These are phyloP conservation scores for Crepidodera aurea DNA, from an alignment of 2,888 invertebrate genomes.

Conservation along the genomic window DNA sequence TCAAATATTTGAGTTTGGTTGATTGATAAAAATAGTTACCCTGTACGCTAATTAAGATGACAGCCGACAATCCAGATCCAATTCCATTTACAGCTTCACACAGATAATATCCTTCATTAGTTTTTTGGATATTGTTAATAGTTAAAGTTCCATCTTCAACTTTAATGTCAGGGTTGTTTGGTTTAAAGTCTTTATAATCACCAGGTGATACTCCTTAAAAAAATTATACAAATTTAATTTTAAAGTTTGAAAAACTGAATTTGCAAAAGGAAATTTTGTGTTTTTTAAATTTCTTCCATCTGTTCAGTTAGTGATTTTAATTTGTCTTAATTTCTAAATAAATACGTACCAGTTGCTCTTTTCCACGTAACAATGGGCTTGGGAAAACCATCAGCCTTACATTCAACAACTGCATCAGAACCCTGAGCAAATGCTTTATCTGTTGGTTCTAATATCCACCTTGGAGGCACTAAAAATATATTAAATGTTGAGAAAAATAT, in stretches of 20 bases:
- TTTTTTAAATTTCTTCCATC: too few species aligned
- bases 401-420: slow-evolving; percentile 92
- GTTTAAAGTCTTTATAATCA: slow-evolving; percentile 91
- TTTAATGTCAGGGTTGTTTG: slow-evolving; percentile 88
- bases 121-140: slow-evolving; percentile 90
- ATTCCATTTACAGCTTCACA: slow-evolving; percentile 97
- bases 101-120: slow-evolving; percentile 92
- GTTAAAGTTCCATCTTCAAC: slow-evolving; percentile 93
- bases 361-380: slow-evolving; percentile 95
- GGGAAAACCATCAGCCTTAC: slow-evolving; percentile 95
- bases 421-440: slow-evolving; percentile 96
- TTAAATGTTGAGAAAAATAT: slow-evolving; percentile 5
- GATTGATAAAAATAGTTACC: slow-evolving; percentile 65
- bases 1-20: too few species aligned
- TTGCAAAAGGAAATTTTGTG: too few species aligned
- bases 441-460: slow-evolving; percentile 94
- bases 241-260: background rate
- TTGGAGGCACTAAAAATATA: slow-evolving; percentile 84
- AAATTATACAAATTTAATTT: background rate
- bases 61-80: slow-evolving; percentile 92
- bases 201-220: slow-evolving; percentile 84
- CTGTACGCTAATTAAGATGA: slow-evolving; percentile 92
- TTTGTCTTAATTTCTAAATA: too few species aligned
- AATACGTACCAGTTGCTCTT: slow-evolving; percentile 85
- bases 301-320: too few species aligned